Evolutionary conservation across 2,888 invertebrate genomes (phyloP).

Genomic region (Falcaria lacertinaria): DNA sequence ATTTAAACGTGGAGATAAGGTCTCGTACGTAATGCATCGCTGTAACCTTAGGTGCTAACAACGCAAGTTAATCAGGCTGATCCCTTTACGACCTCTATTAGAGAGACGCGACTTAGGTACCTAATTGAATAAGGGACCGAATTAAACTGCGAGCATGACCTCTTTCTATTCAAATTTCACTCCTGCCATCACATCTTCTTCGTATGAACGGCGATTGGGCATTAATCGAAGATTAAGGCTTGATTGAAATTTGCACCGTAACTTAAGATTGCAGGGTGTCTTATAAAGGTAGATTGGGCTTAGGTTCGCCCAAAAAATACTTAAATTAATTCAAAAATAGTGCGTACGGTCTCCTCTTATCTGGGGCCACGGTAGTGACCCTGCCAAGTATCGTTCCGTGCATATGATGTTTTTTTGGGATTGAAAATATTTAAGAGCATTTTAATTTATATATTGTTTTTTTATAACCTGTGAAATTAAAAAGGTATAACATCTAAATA

Average conservation of each 20-base stretch:
- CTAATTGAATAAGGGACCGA: conserved; percentile 76
- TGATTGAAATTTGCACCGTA: conserved; percentile 42
- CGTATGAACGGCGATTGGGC: conserved; percentile 43
- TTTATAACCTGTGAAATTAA: too few relatives aligned
- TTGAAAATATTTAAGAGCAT: too few relatives aligned
- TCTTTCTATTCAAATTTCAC: conserved; percentile 76
- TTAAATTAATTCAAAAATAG: too few relatives aligned
- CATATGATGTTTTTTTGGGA: too few relatives aligned
- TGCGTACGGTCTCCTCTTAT: too few relatives aligned
- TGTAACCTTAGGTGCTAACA: conserved; percentile 59
- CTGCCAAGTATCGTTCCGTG: too few relatives aligned
- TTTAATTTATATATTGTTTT: too few relatives aligned
- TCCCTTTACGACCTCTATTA: conserved; percentile 71
- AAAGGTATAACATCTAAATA: too few relatives aligned
- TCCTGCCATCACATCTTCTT: conserved; percentile 43
- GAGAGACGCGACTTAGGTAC: conserved; percentile 64
- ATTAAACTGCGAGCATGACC: conserved; percentile 69
- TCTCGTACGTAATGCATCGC: conserved; percentile 18
- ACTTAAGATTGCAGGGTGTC: neutral
- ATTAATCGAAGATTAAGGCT: conserved; percentile 52
- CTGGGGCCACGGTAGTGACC: too few relatives aligned
- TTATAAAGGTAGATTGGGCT: too few relatives aligned
- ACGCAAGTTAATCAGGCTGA: conserved; percentile 68
- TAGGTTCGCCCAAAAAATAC: too few relatives aligned
- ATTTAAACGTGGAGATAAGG: conserved; percentile 4